Evolutionary conservation across 2,113 vertebrate species (phyloP).

Genomic region (Oncorhynchus tshawytscha): DNA sequence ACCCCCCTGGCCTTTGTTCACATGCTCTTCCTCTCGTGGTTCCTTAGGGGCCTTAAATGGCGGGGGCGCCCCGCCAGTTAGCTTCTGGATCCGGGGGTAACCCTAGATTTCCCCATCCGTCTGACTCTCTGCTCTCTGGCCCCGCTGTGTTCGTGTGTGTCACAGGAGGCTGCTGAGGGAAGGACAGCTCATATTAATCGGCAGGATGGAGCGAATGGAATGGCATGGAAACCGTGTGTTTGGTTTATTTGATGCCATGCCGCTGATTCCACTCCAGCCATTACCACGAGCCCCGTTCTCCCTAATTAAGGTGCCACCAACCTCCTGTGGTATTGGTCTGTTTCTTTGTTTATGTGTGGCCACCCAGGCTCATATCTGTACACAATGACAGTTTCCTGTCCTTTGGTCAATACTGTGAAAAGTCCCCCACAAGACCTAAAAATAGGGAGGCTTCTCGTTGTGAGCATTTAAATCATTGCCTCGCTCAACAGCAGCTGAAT

Average conservation of each 20-base stretch:
- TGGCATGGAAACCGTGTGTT: too few species aligned
- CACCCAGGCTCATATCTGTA: conserved; percentile 20
- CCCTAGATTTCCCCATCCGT: conserved; percentile 27
- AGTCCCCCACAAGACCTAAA: conserved; percentile 19
- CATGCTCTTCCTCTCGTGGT: conserved; percentile 32
- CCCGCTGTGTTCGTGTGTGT: too few species aligned
- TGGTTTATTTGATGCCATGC: too few species aligned
- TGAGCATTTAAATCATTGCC: neutral
- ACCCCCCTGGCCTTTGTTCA: conserved; percentile 35
- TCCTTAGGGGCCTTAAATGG: neutral
- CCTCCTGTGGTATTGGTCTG: too few species aligned
- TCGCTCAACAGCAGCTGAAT: neutral
- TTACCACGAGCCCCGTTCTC: too few species aligned
- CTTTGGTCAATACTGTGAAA: neutral
- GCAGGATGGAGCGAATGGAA: too few species aligned
- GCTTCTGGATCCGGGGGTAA: neutral
- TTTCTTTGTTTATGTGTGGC: too few species aligned
- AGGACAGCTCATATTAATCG: too few species aligned
- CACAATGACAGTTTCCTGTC: conserved; percentile 42
- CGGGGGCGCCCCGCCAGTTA: neutral
- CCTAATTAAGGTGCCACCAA: too few species aligned
- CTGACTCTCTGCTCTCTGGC: neutral
- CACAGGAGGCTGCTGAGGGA: too few species aligned
- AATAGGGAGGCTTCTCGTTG: neutral
- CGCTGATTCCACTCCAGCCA: too few species aligned